phyloP scores from a whole-genome alignment of 2,888 invertebrate species.

The Cyaniris semiargus region DNA sequence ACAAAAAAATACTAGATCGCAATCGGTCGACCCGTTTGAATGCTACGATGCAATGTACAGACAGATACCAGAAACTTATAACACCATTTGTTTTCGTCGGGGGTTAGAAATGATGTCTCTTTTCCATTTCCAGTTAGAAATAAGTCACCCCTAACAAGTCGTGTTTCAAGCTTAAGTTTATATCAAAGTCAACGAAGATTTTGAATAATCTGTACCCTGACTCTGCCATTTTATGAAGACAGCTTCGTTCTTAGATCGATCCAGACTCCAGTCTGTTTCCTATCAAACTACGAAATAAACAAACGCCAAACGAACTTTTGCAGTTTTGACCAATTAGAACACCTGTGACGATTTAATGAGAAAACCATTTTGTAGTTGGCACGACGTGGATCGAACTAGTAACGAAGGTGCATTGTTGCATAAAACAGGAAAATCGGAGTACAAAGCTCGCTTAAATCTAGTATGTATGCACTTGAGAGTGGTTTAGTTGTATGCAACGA shows the following conservation, averaged over 20 bases:
- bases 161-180: not conserved
- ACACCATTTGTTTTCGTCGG: too few relatives aligned
- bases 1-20: too few relatives aligned
- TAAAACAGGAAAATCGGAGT: not conserved
- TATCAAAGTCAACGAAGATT: not conserved
- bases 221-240: not conserved
- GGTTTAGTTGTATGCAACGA: conserved; percentile 4
- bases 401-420: not conserved
- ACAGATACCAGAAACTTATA: too few relatives aligned
- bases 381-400: too few relatives aligned
- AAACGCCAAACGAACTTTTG: not conserved
- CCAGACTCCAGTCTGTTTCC: not conserved
- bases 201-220: not conserved
- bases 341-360: too few relatives aligned
- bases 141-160: not conserved
- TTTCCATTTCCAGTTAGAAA: too few relatives aligned
- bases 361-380: too few relatives aligned
- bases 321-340: not conserved
- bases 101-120: too few relatives aligned
- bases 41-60: too few relatives aligned
- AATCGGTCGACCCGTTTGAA: too few relatives aligned
- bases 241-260: not conserved
- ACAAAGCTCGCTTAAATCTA: not conserved
- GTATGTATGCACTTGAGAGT: not conserved
- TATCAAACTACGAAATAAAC: not conserved